Evolutionary conservation across 2,888 invertebrate genomes (phyloP), one percentile per base, ranked within the genome.

Genomic region (Pachymerium ferrugineum): DNA sequence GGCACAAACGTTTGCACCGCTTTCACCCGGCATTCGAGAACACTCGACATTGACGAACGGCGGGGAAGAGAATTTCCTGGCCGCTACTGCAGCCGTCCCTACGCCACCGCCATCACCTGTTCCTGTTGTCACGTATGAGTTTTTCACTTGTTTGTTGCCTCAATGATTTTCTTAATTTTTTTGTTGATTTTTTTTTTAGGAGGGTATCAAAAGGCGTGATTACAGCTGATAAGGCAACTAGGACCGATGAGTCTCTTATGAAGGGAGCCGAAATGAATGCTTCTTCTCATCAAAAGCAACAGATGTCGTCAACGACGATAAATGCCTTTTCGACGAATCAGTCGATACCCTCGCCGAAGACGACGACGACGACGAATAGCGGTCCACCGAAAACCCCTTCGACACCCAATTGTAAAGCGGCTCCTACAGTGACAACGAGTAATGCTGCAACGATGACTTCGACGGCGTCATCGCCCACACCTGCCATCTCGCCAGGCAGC

Each of bases 221-320:
- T 74, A 87, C 86, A 84, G 87, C 87, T 80, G 87, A 89, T 83
- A 89, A 89, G 85, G 88, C 89, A 81, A 87, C 88, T 80, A 88
- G 89, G 86, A 89, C 89, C 84, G 89, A 86, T 81, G 84, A 84
- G 82, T 79, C 80, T 78, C 77, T 79, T 75, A 76, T 79, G 76
- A 79, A 79, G 75, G 79, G 79, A 74, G 79, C 78, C 75, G 75
- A 75, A 14, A 73, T 33, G 14, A 28, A 25, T 16, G 3, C 28
- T 68, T 29, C 47, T 22, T 10, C 47, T 47, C 68, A 30, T 30
- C 68, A 68, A 8, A 30, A 68, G 68, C 68, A 68, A 68, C 68
- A 28, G 3, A 16, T 16, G 29, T 68, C 30, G 68, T 30, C 30
- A 4, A 25, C 16, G 14, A 30, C 29, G 29, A 68, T 68, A 68